Base-by-base conservation (phyloP, 2,113 vertebrate genomes). In the Copsychus sechellarum region DNA sequence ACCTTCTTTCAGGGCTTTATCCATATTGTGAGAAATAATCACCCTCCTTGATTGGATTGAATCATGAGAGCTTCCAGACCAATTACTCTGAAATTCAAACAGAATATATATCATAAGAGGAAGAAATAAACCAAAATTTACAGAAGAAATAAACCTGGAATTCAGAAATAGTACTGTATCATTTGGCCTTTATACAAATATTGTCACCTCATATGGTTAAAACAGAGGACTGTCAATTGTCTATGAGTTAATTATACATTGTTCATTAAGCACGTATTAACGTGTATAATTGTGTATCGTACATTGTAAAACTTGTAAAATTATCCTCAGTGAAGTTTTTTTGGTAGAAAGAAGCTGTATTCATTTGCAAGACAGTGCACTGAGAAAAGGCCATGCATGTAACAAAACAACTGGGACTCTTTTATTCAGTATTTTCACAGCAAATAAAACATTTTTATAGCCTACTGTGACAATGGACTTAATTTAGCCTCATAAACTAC, bases 1-100 rank as follows among this genome's bases (percentile, higher is more conserved):
- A 99, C 99, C 99, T 98, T 99, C 99, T 96, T 99, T 99, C 65
- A 99, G 97, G 73, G 99, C 98, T 98, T 99, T 99, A 96, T 99
- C 99, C 98, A 99, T 98, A 85, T 98, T 99, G 96, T 99, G 99
- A n/a, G 99, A 99, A 96, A 99, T 98, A 79, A 99, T 98, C 93
- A 99, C 98, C 93, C 98, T 98, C 96, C 99, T 98, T 85, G 97
- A 98, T 18, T 98, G 99, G 85, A 94, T 82, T 6, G 97, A 96
- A 85, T 99, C 99, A 87, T 98, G 98, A 53, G 92, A 93, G 58
- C 96, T 98, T 92, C 98, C 98, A 92, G 79, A 92, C 79, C 98
- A 98, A 90, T 97, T 96, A 92, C 90, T 97, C 99, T 99, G 97
- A 94, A 98, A 98, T 70, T 79, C 45, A 81, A 82, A 77, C 69